Percentiles rank a stretch among this genome's conserved stretches.
These are phyloP conservation scores for Epinephelus fuscoguttatus DNA, from an alignment of 2,113 vertebrate species.

Conservation along the genomic window DNA sequence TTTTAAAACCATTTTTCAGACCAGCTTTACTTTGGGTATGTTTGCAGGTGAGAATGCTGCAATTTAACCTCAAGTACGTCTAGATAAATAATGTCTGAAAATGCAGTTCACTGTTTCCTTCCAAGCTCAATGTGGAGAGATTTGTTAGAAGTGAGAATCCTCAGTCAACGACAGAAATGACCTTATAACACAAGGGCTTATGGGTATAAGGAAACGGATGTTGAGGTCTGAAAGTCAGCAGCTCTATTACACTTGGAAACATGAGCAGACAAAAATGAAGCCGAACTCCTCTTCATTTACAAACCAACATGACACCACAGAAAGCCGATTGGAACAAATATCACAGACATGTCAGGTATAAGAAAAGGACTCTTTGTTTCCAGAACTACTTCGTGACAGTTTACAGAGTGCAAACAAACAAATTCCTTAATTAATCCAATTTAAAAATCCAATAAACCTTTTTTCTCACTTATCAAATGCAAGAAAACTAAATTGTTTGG, in stretches of 20 bases:
- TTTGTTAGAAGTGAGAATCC: not conserved
- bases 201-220: slow-evolving; percentile 1
- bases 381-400: not conserved
- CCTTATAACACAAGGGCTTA: slow-evolving; percentile 26
- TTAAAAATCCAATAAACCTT: not conserved
- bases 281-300: not conserved
- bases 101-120: too few relatives aligned
- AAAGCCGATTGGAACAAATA: not conserved
- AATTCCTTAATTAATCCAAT: not conserved
- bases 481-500: not conserved
- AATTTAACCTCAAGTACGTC: too few relatives aligned
- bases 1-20: too few relatives aligned
- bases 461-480: not conserved
- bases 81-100: too few relatives aligned
- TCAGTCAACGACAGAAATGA: slow-evolving; percentile 18
- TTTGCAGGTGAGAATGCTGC: too few relatives aligned
- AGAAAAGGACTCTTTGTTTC: not conserved
- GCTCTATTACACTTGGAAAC: not conserved
- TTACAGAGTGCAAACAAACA: not conserved
- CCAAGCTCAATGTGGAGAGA: too few relatives aligned
- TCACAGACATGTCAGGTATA: not conserved
- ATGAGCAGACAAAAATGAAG: not conserved
- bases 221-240: not conserved
- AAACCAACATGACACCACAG: not conserved
- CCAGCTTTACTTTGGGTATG: too few relatives aligned